Evolutionary conservation across 2,888 invertebrate genomes (phyloP).

Genomic region (Troglohyphantes excavatus): DNA sequence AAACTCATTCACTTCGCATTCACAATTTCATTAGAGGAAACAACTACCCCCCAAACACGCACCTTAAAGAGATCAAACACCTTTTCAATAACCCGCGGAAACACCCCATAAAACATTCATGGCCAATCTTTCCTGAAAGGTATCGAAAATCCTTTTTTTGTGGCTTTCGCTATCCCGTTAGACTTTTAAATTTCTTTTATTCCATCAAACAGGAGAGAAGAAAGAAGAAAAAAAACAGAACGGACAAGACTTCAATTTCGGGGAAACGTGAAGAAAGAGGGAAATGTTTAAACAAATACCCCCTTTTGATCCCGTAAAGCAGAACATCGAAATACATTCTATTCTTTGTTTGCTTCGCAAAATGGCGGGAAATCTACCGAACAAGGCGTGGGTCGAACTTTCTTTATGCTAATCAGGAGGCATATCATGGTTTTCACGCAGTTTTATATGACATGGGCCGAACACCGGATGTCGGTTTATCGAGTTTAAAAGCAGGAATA

Average conservation of each 20-base stretch:
- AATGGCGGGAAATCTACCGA: slow-evolving; percentile 7
- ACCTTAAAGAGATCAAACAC: not conserved
- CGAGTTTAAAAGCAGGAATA: not conserved
- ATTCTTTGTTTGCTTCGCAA: not conserved
- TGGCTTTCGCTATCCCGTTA: slow-evolving; percentile 14
- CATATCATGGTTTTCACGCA: not conserved
- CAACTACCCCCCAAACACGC: not conserved
- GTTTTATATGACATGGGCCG: not conserved
- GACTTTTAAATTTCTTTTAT: slow-evolving; percentile 46
- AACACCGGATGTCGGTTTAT: slow-evolving; percentile 18
- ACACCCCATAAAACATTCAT: not conserved
- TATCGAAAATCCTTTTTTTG: slow-evolving; percentile 11
- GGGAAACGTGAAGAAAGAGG: not conserved
- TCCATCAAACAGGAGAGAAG: not conserved
- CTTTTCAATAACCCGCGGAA: slow-evolving; percentile 1
- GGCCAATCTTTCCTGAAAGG: not conserved
- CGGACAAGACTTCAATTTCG: slow-evolving; percentile 8
- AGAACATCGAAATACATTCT: slow-evolving; percentile 34
- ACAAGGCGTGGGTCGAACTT: slow-evolving; percentile 7
- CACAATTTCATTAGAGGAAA: not conserved
- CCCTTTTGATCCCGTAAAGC: slow-evolving; percentile 37
- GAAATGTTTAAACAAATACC: slow-evolving; percentile 63
- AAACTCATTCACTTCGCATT: too few relatives aligned
- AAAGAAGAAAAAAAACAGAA: slow-evolving; percentile 11
- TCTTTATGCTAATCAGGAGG: slow-evolving; percentile 40